Conservation (phyloP, 2,797 vertebrate genomes). For the Sparidentex hasta region DNA sequence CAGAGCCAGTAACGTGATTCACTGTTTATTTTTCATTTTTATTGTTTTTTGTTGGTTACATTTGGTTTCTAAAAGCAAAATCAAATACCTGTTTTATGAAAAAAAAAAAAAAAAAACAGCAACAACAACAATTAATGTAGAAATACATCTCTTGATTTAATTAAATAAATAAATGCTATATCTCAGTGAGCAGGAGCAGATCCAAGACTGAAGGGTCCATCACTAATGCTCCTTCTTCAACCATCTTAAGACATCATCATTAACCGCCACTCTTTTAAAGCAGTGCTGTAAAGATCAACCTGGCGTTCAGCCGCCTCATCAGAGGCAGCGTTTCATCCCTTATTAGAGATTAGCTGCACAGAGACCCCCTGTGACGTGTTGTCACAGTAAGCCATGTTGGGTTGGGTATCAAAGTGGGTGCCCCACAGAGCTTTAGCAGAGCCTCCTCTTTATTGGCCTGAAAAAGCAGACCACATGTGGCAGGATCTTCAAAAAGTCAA, state of each 20-base stretch:
- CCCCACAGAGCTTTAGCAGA: conserved; percentile 79
- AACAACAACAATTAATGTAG: no score
- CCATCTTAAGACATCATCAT: conserved; percentile 57
- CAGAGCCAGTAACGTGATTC: neutral
- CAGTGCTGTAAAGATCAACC: conserved; percentile 73
- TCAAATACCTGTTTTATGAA: neutral
- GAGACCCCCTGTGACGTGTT: conserved; percentile 80
- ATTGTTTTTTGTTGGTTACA: no score
- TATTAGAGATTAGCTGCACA: conserved; percentile 86
- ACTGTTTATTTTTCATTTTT: no score
- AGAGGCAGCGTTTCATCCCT: conserved; percentile 74
- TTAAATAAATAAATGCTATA: neutral
- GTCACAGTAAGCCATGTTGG: conserved; percentile 83
- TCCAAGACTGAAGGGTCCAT: conserved; percentile 19
- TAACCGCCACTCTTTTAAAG: conserved; percentile 52
- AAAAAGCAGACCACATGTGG: conserved; percentile 75
- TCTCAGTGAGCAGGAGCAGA: conserved; percentile 23
- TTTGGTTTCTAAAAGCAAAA: no score
- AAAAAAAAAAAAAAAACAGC: conserved; percentile 26
- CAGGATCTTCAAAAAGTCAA: conserved; percentile 81
- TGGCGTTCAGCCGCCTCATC: conserved; percentile 67
- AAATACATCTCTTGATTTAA: neutral
- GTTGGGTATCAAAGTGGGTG: conserved; percentile 82
- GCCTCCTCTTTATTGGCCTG: conserved; percentile 73
- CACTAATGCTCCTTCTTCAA: conserved; percentile 46